Evolutionary conservation across 2,113 vertebrate species (phyloP).

Genomic region (Nerophis lumbriciformis): DNA sequence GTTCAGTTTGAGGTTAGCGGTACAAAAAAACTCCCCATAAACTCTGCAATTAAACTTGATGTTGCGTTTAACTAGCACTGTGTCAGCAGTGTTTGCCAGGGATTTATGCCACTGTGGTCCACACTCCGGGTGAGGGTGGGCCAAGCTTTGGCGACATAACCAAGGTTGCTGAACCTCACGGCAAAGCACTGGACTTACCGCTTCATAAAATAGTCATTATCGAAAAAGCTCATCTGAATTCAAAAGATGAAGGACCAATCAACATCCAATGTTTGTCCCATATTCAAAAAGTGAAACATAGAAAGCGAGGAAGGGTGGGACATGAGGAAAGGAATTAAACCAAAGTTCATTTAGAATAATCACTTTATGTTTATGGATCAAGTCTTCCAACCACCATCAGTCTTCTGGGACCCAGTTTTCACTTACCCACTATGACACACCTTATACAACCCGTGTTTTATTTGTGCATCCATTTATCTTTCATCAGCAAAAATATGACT

Average conservation of each 20-base stretch:
- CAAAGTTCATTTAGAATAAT: slow-evolving; percentile 63
- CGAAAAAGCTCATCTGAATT: neutral
- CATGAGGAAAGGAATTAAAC: slow-evolving; percentile 38
- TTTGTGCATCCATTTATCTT: slow-evolving; percentile 75
- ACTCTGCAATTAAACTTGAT: slow-evolving; percentile 9
- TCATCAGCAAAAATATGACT: slow-evolving; percentile 81
- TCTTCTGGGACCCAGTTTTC: slow-evolving; percentile 82
- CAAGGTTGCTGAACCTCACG: neutral
- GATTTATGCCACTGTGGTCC: neutral
- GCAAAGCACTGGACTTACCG: neutral
- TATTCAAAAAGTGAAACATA: slow-evolving; percentile 33
- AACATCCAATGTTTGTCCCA: slow-evolving; percentile 48
- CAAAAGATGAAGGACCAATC: neutral
- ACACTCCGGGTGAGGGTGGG: neutral
- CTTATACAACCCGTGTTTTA: slow-evolving; percentile 64
- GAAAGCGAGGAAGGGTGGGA: neutral
- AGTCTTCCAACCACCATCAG: slow-evolving; percentile 55
- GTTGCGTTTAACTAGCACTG: slow-evolving; percentile 10
- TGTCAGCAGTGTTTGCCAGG: slow-evolving; percentile 10
- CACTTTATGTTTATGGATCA: slow-evolving; percentile 56
- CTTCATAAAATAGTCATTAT: neutral
- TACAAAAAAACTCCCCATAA: slow-evolving; percentile 4
- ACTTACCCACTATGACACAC: slow-evolving; percentile 74
- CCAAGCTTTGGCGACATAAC: neutral
- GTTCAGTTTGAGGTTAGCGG: slow-evolving; percentile 8